phyloP scores from a whole-genome alignment of 2,113 vertebrate genomes.

The Penelope pileata region DNA sequence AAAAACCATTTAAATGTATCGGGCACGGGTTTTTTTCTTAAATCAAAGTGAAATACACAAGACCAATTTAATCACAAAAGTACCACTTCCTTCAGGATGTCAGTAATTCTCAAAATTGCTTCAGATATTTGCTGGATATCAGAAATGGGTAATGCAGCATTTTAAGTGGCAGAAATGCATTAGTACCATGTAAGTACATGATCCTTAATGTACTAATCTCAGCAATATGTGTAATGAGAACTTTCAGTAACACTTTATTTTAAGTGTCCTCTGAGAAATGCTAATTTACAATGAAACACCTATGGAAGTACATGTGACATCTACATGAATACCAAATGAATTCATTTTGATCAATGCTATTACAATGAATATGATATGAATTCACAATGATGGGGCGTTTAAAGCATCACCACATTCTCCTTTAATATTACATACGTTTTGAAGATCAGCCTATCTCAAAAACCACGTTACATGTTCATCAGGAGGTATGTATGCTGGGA shows the following conservation, averaged over 20 bases:
- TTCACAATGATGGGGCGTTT: constrained; percentile 73
- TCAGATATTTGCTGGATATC: constrained; percentile 80
- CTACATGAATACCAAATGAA: constrained; percentile 86
- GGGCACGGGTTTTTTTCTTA: background rate
- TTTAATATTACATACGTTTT: constrained; percentile 69
- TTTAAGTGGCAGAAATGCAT: constrained; percentile 83
- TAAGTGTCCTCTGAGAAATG: constrained; percentile 87
- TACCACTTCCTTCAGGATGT: constrained; percentile 75
- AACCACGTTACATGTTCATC: background rate
- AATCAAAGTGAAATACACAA: constrained; percentile 64
- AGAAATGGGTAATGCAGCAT: constrained; percentile 79
- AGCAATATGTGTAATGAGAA: constrained; percentile 85
- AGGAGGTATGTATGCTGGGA: background rate
- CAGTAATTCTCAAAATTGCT: constrained; percentile 81
- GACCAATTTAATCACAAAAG: constrained; percentile 73
- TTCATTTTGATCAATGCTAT: constrained; percentile 86
- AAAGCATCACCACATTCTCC: constrained; percentile 69
- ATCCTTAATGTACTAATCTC: constrained; percentile 85
- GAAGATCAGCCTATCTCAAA: constrained; percentile 40
- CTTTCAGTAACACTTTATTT: constrained; percentile 86
- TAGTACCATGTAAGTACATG: constrained; percentile 82
- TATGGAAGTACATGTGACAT: constrained; percentile 85
- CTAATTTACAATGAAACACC: constrained; percentile 86
- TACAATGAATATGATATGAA: constrained; percentile 80
- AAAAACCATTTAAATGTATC: constrained; percentile 45